These are phyloP conservation scores for Eira barbara DNA, from an alignment of 2,113 vertebrate species.

Conservation along the genomic window DNA sequence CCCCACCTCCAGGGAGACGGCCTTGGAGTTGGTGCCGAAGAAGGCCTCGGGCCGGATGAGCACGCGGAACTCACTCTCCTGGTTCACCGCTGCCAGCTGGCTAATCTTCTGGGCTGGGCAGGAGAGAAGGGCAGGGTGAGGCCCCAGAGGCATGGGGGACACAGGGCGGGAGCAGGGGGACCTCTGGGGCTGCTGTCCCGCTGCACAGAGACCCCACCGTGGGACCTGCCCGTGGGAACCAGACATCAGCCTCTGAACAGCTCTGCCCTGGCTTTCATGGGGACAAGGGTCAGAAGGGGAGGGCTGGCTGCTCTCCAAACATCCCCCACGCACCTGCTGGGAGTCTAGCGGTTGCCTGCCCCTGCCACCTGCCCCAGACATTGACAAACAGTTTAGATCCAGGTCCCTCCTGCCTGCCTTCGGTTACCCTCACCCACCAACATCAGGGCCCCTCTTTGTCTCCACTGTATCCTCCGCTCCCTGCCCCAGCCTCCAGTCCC, in stretches of 20 bases:
- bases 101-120: slow-evolving; percentile 75
- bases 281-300: background rate
- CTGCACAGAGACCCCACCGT: background rate
- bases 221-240: background rate
- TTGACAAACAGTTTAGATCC: background rate
- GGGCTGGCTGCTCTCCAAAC: no score
- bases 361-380: background rate
- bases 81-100: slow-evolving; percentile 67
- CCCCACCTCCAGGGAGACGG: slow-evolving; percentile 54
- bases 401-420: background rate
- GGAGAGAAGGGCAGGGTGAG: slow-evolving; percentile 62
- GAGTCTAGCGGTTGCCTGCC: background rate
- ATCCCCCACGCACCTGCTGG: background rate
- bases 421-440: background rate
- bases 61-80: slow-evolving; percentile 55
- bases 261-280: background rate
- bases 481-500: background rate
- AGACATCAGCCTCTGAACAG: background rate
- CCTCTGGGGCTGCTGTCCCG: background rate
- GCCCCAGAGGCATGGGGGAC: background rate
- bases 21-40: slow-evolving; percentile 55
- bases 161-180: background rate
- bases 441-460: background rate
- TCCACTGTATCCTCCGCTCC: background rate
- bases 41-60: slow-evolving; percentile 48